Conservation (phyloP, 2,888 invertebrate species). For the Chloroclystis v-ata region DNA sequence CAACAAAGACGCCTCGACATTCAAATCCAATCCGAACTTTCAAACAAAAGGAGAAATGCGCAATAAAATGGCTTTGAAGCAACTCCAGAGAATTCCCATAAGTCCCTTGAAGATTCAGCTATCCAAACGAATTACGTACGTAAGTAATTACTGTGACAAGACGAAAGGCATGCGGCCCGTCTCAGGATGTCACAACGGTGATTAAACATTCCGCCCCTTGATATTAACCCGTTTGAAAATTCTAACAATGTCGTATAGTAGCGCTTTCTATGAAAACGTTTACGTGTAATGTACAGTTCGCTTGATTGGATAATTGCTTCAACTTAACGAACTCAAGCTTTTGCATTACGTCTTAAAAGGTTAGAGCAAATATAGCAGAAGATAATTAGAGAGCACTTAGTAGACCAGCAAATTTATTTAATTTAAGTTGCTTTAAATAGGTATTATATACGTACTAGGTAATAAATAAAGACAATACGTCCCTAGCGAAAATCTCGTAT, state of each 20-base stretch:
- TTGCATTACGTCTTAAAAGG: too few relatives aligned
- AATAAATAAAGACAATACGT: too few relatives aligned
- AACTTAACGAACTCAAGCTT: too few relatives aligned
- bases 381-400: too few relatives aligned
- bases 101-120: conserved; percentile 17
- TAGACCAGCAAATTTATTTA: too few relatives aligned
- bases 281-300: conserved; percentile 11
- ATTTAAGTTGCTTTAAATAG: too few relatives aligned
- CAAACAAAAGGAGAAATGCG: neutral
- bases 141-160: conserved; percentile 24
- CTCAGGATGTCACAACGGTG: conserved; percentile 58
- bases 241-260: conserved; percentile 62
- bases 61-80: conserved; percentile 3
- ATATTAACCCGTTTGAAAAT: conserved; percentile 69
- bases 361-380: too few relatives aligned
- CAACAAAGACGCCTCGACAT: neutral
- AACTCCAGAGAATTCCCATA: conserved; percentile 11
- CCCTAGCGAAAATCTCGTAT: too few relatives aligned
- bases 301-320: neutral
- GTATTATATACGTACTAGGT: too few relatives aligned
- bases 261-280: conserved; percentile 48
- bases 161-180: conserved; percentile 35
- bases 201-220: conserved; percentile 69
- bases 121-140: conserved; percentile 22
- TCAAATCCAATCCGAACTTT: neutral